Percentiles rank a stretch among this genome's conserved stretches.
Conservation (phyloP, 2,888 invertebrate genomes). For the Ceratothoa steindachneri region DNA sequence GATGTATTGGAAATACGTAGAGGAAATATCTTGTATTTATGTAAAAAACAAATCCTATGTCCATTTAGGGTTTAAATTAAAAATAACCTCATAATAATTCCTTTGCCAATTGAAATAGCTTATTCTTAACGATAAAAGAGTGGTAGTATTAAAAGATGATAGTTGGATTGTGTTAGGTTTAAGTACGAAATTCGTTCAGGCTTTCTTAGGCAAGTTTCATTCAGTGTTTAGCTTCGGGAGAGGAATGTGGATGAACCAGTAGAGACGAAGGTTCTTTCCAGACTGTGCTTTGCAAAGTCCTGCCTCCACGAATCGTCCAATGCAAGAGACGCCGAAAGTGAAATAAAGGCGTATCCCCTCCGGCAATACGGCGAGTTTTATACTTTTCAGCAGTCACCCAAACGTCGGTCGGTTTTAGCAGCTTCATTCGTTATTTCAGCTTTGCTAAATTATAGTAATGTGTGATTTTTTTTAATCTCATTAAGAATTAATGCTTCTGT, state of each 20-base stretch:
- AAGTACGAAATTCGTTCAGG: too few species aligned
- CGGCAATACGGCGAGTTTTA: background rate
- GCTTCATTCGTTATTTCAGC: background rate
- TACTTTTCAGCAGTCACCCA: background rate
- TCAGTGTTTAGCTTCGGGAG: background rate
- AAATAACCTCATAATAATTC: too few species aligned
- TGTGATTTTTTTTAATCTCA: background rate
- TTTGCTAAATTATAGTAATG: background rate
- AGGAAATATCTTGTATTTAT: too few species aligned
- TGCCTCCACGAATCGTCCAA: background rate
- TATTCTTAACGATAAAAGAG: too few species aligned
- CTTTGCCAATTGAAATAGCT: too few species aligned
- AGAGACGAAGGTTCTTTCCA: background rate
- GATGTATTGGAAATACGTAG: too few species aligned
- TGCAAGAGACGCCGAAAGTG: background rate
- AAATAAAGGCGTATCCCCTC: background rate
- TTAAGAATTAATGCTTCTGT: too few species aligned
- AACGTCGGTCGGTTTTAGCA: background rate
- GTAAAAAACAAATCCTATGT: too few species aligned
- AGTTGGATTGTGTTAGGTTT: too few species aligned
- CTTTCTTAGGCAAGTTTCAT: background rate
- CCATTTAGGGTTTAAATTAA: too few species aligned
- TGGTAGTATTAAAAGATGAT: too few species aligned
- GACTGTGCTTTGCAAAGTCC: conserved; percentile 1
- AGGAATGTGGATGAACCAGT: background rate